A percentile compares a stretch with the other conserved stretches of the same genome.
phyloP scores from a whole-genome alignment of 2,888 invertebrate genomes.

The Tachina fera region DNA sequence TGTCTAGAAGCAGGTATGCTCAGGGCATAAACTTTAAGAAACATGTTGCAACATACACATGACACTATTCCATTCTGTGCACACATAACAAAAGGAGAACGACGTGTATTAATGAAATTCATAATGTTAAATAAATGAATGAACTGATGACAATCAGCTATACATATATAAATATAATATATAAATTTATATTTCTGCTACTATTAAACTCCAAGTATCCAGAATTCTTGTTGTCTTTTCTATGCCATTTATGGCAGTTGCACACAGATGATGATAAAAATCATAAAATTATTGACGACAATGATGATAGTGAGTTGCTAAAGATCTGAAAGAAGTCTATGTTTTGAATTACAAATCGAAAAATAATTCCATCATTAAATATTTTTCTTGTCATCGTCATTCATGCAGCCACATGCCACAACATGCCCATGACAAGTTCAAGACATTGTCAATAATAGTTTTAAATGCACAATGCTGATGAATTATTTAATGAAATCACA shows the following conservation, averaged over 20 bases:
- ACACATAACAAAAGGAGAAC: conserved; percentile 26
- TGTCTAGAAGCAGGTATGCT: conserved; percentile 7
- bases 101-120: conserved; percentile 67
- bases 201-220: conserved; percentile 27
- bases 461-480: conserved; percentile 69
- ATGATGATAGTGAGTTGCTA: conserved; percentile 8
- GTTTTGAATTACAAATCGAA: conserved; percentile 71
- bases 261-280: conserved; percentile 30
- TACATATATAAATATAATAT: no score
- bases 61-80: conserved; percentile 60
- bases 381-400: conserved; percentile 50
- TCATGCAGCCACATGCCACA: conserved; percentile 66
- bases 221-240: conserved; percentile 55
- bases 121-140: conserved; percentile 64
- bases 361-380: conserved; percentile 41
- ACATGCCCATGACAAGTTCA: conserved; percentile 69
- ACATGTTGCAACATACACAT: conserved; percentile 66
- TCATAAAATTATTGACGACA: conserved; percentile 23
- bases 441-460: conserved; percentile 71
- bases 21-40: conserved; percentile 27
- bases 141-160: conserved; percentile 39
- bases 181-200: not conserved
- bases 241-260: conserved; percentile 67
- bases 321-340: conserved; percentile 42
- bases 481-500: conserved; percentile 69